Conservation (phyloP, 2,113 vertebrate species). For the Epinephelus cyanopodus region DNA sequence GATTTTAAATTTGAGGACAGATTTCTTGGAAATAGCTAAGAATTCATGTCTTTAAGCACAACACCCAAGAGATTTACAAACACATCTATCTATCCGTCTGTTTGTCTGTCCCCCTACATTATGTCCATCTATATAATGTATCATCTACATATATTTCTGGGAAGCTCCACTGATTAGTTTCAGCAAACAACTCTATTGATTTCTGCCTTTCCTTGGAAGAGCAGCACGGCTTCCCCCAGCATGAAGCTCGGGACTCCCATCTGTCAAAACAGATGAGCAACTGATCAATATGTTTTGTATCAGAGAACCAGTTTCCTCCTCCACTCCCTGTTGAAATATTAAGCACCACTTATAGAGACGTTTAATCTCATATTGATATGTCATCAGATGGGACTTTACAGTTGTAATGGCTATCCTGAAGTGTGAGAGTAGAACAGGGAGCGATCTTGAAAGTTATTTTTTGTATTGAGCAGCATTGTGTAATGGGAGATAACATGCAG, state of each 20-base stretch:
- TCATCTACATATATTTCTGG: constrained; percentile 64
- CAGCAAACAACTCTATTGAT: constrained; percentile 73
- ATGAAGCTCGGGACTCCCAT: constrained; percentile 41
- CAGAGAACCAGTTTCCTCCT: constrained; percentile 47
- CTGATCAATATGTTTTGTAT: constrained; percentile 71
- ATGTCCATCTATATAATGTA: constrained; percentile 49
- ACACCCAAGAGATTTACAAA: not conserved
- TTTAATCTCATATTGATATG: constrained; percentile 62
- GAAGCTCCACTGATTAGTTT: constrained; percentile 72
- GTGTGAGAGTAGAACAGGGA: not conserved
- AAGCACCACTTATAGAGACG: constrained; percentile 50
- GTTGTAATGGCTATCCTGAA: constrained; percentile 14
- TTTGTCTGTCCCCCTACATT: constrained; percentile 1
- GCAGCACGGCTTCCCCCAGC: constrained; percentile 45
- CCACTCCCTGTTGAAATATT: constrained; percentile 49
- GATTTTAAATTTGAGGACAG: not conserved
- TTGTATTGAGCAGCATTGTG: not conserved
- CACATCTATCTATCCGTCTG: not conserved
- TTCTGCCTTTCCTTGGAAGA: constrained; percentile 49
- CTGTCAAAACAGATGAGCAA: constrained; percentile 62
- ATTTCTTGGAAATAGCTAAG: not conserved
- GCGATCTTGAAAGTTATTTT: not conserved
- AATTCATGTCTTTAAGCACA: constrained; percentile 17
- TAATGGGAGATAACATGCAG: not conserved
- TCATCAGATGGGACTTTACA: not conserved